Conservation (phyloP, 2,888 invertebrate species). For the Ypsolopha scabrella region DNA sequence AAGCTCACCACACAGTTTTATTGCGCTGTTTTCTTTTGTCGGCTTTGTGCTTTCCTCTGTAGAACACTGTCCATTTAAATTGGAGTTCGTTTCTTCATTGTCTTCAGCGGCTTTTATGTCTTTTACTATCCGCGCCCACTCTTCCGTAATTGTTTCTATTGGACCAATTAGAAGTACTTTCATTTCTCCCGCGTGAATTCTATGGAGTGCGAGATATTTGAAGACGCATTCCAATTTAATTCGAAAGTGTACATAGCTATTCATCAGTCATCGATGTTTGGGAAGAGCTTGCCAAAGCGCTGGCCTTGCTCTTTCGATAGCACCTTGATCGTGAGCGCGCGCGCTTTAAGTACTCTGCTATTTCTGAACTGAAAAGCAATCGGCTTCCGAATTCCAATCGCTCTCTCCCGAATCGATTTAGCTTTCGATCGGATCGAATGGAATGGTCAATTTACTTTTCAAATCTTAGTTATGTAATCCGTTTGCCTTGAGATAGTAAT, state of each 20-base stretch:
- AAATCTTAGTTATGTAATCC: too few relatives aligned
- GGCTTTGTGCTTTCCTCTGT: constrained; percentile 3
- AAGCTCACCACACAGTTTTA: constrained; percentile 4
- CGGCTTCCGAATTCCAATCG: constrained; percentile 5
- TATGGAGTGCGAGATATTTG: not conserved
- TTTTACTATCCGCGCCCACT: not conserved
- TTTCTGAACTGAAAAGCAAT: constrained; percentile 7
- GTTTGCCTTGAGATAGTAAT: too few relatives aligned
- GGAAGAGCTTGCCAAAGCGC: constrained; percentile 22
- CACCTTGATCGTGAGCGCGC: constrained; percentile 25
- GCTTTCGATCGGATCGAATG: not conserved
- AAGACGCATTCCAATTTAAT: not conserved
- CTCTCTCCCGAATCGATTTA: constrained; percentile 3
- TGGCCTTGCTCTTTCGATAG: constrained; percentile 14
- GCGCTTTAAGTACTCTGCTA: constrained; percentile 3
- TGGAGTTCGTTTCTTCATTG: not conserved
- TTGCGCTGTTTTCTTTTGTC: constrained; percentile 7
- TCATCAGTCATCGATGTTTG: not conserved
- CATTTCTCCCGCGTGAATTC: not conserved
- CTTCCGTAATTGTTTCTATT: not conserved
- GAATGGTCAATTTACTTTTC: constrained; percentile 1
- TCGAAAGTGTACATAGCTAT: not conserved
- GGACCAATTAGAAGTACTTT: not conserved
- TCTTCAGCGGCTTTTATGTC: not conserved
- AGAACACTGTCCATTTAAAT: not conserved